Evolutionary conservation across 1,140 invertebrate species (phyloP).

Genomic region (Myzus persicae): DNA sequence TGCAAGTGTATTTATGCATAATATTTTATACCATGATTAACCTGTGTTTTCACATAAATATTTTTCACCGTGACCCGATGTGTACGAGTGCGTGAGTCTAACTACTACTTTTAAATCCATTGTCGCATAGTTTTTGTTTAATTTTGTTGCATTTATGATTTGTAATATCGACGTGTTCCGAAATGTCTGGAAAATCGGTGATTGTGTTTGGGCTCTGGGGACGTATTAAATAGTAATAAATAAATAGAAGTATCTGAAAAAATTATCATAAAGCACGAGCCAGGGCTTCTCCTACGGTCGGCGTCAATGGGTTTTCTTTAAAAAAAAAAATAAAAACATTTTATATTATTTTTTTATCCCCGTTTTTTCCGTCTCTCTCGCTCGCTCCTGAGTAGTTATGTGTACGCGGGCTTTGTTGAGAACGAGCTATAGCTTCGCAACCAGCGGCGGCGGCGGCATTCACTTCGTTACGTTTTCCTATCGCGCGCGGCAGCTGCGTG

Average conservation of each 20-base stretch:
- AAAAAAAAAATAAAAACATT: background rate
- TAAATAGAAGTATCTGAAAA: background rate
- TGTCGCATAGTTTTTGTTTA: background rate
- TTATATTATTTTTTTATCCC: background rate
- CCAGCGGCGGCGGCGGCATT: slow-evolving; percentile 41
- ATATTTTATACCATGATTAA: no score
- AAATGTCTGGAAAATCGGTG: background rate
- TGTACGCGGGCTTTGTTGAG: slow-evolving; percentile 35
- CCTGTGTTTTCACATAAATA: background rate
- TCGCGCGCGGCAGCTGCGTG: slow-evolving; percentile 52
- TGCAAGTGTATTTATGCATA: background rate
- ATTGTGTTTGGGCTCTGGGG: background rate
- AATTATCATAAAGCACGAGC: background rate
- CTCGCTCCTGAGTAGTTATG: background rate
- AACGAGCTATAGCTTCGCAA: slow-evolving; percentile 49
- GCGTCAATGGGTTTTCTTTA: slow-evolving; percentile 35
- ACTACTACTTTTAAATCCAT: background rate
- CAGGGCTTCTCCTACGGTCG: background rate
- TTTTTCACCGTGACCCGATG: background rate
- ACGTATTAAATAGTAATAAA: background rate
- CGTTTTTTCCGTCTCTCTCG: background rate
- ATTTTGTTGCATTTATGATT: no score
- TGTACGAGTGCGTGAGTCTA: background rate
- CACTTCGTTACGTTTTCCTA: slow-evolving; percentile 56
- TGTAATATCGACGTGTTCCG: background rate